Evolutionary conservation across 2,888 invertebrate species (phyloP).

Genomic region (Zelleria hepariella): DNA sequence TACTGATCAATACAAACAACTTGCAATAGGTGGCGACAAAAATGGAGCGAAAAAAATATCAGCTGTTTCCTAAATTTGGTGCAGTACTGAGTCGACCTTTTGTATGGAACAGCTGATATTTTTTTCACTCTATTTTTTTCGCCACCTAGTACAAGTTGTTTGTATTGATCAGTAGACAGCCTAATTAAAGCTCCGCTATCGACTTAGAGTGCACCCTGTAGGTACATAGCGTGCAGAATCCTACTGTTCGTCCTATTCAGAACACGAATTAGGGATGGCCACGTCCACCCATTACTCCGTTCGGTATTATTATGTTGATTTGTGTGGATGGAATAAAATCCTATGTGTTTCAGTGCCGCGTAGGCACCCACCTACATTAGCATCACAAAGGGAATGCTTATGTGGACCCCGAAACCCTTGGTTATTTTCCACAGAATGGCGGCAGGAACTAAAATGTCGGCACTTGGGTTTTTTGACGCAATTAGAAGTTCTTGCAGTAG

Average conservation of each 20-base stretch:
- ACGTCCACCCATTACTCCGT: background rate
- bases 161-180: no score
- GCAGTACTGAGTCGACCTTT: no score
- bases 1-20: no score
- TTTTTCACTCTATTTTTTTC: no score
- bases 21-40: no score
- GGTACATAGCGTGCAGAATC: background rate
- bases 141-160: no score
- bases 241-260: background rate
- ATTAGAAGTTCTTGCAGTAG: no score
- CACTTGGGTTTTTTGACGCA: background rate
- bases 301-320: background rate
- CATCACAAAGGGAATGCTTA: background rate
- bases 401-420: background rate
- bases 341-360: background rate
- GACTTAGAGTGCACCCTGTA: no score
- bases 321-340: background rate
- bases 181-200: no score
- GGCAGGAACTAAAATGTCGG: background rate
- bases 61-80: no score
- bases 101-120: no score
- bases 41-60: no score
- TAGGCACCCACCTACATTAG: background rate
- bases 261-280: background rate
- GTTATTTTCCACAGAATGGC: background rate